phyloP scores from a whole-genome alignment of 2,888 invertebrate genomes.

The Iselma pallidipennis region DNA sequence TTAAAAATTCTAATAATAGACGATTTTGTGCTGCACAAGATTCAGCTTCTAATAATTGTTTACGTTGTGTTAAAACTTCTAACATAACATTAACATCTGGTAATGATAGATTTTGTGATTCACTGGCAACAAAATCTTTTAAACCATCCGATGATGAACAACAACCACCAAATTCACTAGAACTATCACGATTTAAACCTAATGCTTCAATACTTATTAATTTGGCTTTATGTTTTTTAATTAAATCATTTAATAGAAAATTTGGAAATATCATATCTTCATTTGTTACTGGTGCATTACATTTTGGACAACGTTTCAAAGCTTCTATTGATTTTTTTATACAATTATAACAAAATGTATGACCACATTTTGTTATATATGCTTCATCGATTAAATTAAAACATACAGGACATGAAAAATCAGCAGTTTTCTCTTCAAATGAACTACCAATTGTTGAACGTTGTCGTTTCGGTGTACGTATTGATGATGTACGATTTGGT shows the following conservation, averaged over 20 bases:
- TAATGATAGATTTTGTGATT: slow-evolving; percentile 72
- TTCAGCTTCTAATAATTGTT: slow-evolving; percentile 80
- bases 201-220: slow-evolving; percentile 56
- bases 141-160: slow-evolving; percentile 59
- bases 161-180: slow-evolving; percentile 47
- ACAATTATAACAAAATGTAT: slow-evolving; percentile 88
- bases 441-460: slow-evolving; percentile 61
- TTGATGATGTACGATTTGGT: slow-evolving; percentile 51
- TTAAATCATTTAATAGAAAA: slow-evolving; percentile 80
- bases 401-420: slow-evolving; percentile 80
- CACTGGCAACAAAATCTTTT: slow-evolving; percentile 67
- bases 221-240: slow-evolving; percentile 70
- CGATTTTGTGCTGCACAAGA: slow-evolving; percentile 78
- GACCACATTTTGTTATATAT: slow-evolving; percentile 89
- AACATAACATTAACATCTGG: slow-evolving; percentile 82
- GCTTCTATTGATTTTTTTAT: slow-evolving; percentile 70
- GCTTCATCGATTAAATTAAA: slow-evolving; percentile 88
- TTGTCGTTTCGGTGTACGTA: slow-evolving; percentile 59
- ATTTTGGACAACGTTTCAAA: slow-evolving; percentile 79
- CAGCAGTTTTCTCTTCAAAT: slow-evolving; percentile 69
- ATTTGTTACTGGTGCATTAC: slow-evolving; percentile 71
- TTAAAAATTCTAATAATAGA: slow-evolving; percentile 81
- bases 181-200: slow-evolving; percentile 52
- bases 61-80: slow-evolving; percentile 76
- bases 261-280: slow-evolving; percentile 83